phyloP scores from a whole-genome alignment of 64 coral and sea anemone genomes.

The Porites australiensis region DNA sequence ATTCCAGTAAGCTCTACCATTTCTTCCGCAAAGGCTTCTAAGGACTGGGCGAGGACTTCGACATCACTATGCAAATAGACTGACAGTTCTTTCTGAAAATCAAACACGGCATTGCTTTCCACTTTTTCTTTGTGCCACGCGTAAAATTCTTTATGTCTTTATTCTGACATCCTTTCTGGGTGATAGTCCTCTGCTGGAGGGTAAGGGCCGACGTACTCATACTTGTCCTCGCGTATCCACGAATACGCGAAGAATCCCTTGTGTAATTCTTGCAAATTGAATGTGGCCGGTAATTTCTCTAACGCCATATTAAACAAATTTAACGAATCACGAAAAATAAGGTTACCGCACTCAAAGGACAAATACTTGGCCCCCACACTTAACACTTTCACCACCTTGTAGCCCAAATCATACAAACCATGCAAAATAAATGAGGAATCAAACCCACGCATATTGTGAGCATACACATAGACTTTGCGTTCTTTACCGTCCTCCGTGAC shows the following conservation, averaged over 20 bases:
- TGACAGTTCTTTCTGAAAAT: constrained; percentile 31
- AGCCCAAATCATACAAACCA: too few relatives aligned
- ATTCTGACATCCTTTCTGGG: not conserved
- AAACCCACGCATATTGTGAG: too few relatives aligned
- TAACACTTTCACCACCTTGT: not conserved
- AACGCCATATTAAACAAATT: not conserved
- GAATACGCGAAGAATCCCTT: constrained; percentile 69
- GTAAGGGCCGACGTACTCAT: constrained; percentile 14
- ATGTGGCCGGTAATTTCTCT: constrained; percentile 15
- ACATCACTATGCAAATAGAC: constrained; percentile 6
- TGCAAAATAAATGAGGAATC: too few relatives aligned
- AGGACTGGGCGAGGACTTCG: not conserved
- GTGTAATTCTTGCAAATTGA: not conserved
- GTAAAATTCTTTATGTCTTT: not conserved
- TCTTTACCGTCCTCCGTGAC: too few relatives aligned
- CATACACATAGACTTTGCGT: too few relatives aligned
- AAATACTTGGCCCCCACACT: not conserved
- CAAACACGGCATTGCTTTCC: not conserved
- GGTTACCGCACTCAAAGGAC: not conserved
- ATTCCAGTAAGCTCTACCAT: not conserved
- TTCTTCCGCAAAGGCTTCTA: not conserved
- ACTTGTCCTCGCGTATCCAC: constrained; percentile 19
- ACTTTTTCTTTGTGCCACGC: not conserved
- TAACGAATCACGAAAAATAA: not conserved
- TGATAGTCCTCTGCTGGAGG: not conserved